Conservation (phyloP, 2,113 vertebrate species). For the Pseudopipra pipra region DNA sequence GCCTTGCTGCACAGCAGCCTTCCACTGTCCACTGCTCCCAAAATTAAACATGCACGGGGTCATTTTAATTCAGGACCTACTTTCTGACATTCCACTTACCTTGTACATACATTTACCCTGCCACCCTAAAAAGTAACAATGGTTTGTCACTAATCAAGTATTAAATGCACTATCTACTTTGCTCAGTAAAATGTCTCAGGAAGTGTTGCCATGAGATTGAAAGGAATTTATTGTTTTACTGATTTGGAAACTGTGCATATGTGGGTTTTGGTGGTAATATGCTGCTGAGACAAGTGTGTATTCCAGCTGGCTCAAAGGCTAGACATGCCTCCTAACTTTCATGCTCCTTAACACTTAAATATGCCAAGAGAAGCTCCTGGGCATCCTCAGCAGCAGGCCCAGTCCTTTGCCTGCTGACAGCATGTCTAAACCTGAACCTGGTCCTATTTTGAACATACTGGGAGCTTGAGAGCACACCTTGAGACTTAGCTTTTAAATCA, state of each 20-base stretch:
- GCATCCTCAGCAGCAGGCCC: constrained; percentile 55
- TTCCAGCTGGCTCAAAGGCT: constrained; percentile 64
- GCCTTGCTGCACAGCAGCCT: background rate
- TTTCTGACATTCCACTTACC: background rate
- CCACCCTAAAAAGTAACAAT: background rate
- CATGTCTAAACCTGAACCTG: constrained; percentile 45
- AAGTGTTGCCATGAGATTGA: constrained; percentile 24
- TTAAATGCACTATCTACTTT: background rate
- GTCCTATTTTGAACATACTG: constrained; percentile 6
- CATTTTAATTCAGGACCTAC: background rate
- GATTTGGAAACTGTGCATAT: constrained; percentile 9
- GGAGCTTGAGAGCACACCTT: constrained; percentile 22
- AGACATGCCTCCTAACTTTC: constrained; percentile 60
- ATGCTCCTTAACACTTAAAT: constrained; percentile 13
- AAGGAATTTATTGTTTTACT: constrained; percentile 63
- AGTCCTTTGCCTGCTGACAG: constrained; percentile 30
- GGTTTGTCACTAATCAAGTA: background rate
- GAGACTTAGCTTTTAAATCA: constrained; percentile 37
- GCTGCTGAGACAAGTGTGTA: constrained; percentile 50
- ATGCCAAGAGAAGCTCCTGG: constrained; percentile 63
- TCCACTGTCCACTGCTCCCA: background rate
- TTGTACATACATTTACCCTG: background rate
- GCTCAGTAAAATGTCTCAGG: background rate
- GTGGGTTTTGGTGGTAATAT: constrained; percentile 39
- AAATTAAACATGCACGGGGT: background rate